Base-by-base conservation (phyloP, 2,888 invertebrate species). In the Bhutanitis thaidina region DNA sequence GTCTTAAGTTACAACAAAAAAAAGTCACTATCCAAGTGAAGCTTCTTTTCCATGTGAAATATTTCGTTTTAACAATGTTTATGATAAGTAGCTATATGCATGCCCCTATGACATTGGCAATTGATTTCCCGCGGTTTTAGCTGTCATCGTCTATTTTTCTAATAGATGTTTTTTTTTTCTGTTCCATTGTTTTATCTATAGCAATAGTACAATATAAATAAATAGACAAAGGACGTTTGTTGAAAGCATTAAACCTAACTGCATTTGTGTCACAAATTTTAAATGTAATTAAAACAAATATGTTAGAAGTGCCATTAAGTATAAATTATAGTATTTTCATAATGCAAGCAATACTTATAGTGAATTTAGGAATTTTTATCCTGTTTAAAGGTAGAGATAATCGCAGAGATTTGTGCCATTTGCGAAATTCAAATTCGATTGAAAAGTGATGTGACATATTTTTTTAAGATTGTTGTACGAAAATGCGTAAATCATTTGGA, bases 241-340 rank as follows among this genome's bases (percentile, higher is more conserved):
- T 14, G 37, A 12, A 39, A 38, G 25, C 39, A 37, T 37, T 43
- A 37, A 12, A 43, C 9, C 14, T 10, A 16, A 16, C 34, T 54
- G n/a, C 39, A 37, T 43, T 44, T 44, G 44, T 43, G 46, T 51
- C 43, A 49, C 32, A 56, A 49, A 12, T 13, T 2, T 32, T n/a
- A 32, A 32, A 44, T 52, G 50, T 54, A 55, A 55, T 52, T 58
- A 52, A 56, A 52, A 62, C 58, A 74, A 73, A 77, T 58, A 49
- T 60, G 65, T 74, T 81, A 77, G 76, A 83, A 82, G 86, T 87
- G 86, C 86, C 86, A 87, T 87, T 86, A 81, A 65, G 52, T 67
- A 65, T 71, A 67, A 73, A 71, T 68, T 65, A 79, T 76, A 79
- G 79, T 87, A 86, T 87, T 87, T 86, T 86, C 82, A 62, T 85